Evolutionary conservation across 2,113 vertebrate species (phyloP).

Genomic region (Burhinus bistriatus): DNA sequence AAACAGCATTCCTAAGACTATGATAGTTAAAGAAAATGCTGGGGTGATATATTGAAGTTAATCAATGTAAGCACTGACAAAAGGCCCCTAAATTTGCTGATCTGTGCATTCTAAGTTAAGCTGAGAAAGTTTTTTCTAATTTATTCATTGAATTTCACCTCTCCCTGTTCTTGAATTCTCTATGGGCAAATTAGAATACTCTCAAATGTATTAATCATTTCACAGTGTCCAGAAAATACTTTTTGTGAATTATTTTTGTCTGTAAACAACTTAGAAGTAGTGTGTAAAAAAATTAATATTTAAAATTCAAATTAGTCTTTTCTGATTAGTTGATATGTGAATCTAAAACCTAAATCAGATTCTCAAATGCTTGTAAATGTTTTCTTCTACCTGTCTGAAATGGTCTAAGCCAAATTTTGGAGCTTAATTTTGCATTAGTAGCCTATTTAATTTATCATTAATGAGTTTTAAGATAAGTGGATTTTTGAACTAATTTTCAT

Average conservation of each 20-base stretch:
- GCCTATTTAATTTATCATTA: background rate
- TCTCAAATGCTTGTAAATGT: background rate
- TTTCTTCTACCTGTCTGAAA: background rate
- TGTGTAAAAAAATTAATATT: background rate
- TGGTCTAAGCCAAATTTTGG: background rate
- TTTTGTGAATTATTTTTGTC: background rate
- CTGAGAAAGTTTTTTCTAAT: constrained; percentile 44
- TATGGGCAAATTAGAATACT: background rate
- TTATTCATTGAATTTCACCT: constrained; percentile 56
- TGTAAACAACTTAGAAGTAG: background rate
- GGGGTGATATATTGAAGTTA: background rate
- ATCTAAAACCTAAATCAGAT: background rate
- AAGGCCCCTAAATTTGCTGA: background rate
- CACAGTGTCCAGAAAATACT: background rate
- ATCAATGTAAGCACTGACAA: background rate
- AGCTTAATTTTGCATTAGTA: background rate
- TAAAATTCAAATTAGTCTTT: background rate
- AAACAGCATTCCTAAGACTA: background rate
- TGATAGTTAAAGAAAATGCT: background rate
- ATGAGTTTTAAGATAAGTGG: background rate
- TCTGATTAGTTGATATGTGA: background rate
- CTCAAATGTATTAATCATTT: constrained; percentile 33
- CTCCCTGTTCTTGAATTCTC: constrained; percentile 33
- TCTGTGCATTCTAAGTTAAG: background rate
- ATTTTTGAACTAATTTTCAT: background rate